Evolutionary conservation across 2,888 invertebrate species (phyloP), one percentile per base, ranked within the genome.

Genomic region (Athalia circularis): DNA sequence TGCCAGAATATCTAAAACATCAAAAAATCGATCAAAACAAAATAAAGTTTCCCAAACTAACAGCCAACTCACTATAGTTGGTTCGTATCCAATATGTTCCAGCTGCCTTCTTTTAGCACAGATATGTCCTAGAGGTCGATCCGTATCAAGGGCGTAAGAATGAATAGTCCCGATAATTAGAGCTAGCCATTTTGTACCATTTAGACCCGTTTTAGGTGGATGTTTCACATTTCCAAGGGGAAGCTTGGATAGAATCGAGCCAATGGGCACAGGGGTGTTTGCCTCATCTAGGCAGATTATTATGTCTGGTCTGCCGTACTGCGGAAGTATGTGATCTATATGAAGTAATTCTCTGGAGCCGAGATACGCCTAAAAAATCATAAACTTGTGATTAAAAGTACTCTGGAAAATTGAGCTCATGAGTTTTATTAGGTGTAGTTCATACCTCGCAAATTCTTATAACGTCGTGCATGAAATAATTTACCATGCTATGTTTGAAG

Each of bases 311-410:
- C 92, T 92, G 82, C 92, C 91, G 86, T 93, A 94, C 84, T 96
- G 95, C 7, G 96, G 94, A 80, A 96, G 86, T 80, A 96, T 89
- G 86, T 95, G 94, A 79, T 92, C 91, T 5, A 91, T 88, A 79
- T 87, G 85, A 3, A 93, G 89, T 87, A 89, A 92, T 0, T 92
- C 89, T 29, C 90, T 85, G 5, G 92, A 91, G 0, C 92, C 92
- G 59, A 94, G 89, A n/a, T 91, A 84, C 61, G 90, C 59, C 85
- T 86, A 61, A 59, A 72, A 80, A 79, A 76, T 43, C 48, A 75
- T 8, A 7, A 29, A 8, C n/a, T 4, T 54, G 0, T 54, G n/a
- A n/a, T 54, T 54, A 11, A 3, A 3, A 54, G 54, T 8, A 54
- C 4, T 3, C n/a, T 59, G 11, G 8, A 47, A 65, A n/a, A 6